phyloP scores from a whole-genome alignment of 2,113 vertebrate genomes.

The Peromyscus maniculatus region DNA sequence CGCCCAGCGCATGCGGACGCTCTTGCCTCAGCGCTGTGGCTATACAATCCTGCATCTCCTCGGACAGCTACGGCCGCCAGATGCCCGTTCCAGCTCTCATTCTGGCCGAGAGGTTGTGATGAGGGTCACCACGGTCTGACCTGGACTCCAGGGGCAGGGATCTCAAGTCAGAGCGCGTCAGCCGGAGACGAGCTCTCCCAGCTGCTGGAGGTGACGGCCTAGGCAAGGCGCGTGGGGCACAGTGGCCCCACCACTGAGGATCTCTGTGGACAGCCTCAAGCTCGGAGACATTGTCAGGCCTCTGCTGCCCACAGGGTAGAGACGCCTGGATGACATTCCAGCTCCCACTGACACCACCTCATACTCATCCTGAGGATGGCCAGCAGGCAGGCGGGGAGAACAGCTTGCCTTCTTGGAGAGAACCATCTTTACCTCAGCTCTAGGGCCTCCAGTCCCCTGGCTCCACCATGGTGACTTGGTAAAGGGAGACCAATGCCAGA shows the following conservation, averaged over 20 bases:
- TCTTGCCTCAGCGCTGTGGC: conserved; percentile 97
- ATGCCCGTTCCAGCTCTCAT: conserved; percentile 90
- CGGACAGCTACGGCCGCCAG: conserved; percentile 93
- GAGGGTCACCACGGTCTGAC: conserved; percentile 96
- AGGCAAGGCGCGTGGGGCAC: conserved; percentile 65
- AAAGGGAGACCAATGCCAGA: conserved; percentile 81
- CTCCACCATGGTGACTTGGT: conserved; percentile 75
- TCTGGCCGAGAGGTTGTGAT: conserved; percentile 96
- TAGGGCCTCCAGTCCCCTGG: conserved; percentile 75
- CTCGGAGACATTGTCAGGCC: conserved; percentile 76
- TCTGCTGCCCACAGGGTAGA: conserved; percentile 54
- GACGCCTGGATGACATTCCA: conserved; percentile 70
- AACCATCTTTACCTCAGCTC: conserved; percentile 85
- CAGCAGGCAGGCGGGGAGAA: conserved; percentile 63
- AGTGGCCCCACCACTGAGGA: conserved; percentile 62
- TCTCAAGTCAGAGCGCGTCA: conserved; percentile 35
- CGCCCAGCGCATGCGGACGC: conserved; percentile 94
- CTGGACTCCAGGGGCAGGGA: conserved; percentile 60
- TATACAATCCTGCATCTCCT: conserved; percentile 97
- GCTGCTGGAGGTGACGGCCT: conserved; percentile 65
- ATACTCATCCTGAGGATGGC: conserved; percentile 61
- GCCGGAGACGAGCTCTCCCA: conserved; percentile 61
- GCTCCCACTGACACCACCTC: conserved; percentile 63
- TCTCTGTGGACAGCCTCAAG: conserved; percentile 68
- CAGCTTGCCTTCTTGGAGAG: conserved; percentile 78